Evolutionary conservation across 2,888 invertebrate species (phyloP).

Genomic region (Scaptomyza flava): DNA sequence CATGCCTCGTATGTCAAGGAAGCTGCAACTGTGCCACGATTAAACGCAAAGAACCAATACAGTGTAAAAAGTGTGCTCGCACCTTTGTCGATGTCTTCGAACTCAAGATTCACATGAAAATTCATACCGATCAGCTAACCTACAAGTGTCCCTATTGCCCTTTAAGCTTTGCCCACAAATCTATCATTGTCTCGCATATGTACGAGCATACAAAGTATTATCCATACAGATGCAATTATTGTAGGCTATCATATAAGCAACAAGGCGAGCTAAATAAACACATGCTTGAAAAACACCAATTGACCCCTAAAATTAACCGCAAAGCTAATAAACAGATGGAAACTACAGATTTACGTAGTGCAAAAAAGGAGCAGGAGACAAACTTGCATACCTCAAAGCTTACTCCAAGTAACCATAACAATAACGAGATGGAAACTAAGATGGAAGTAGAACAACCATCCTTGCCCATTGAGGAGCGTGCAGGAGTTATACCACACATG

Average conservation of each 20-base stretch:
- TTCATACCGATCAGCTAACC: constrained; percentile 21
- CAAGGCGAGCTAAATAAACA: not conserved
- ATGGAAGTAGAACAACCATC: not conserved
- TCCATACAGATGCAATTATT: not conserved
- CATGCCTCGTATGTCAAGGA: not conserved
- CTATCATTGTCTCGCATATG: constrained; percentile 20
- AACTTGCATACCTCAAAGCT: not conserved
- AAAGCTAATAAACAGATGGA: not conserved
- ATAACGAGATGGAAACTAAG: not conserved
- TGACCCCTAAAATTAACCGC: not conserved
- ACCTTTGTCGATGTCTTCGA: constrained; percentile 3
- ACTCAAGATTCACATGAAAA: constrained; percentile 30
- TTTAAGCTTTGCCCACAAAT: constrained; percentile 36
- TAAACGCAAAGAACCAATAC: not conserved
- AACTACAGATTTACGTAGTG: no score
- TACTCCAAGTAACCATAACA: not conserved
- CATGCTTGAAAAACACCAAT: not conserved
- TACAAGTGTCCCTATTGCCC: constrained; percentile 36
- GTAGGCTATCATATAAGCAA: not conserved
- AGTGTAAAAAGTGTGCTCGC: not conserved
- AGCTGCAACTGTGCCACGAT: not conserved
- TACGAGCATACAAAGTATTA: constrained; percentile 25
- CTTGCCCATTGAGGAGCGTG: not conserved
- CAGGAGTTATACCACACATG: not conserved
- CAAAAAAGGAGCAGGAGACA: no score